Conservation (phyloP, 2,888 invertebrate genomes). For the Dasysyrphus albostriatus region DNA sequence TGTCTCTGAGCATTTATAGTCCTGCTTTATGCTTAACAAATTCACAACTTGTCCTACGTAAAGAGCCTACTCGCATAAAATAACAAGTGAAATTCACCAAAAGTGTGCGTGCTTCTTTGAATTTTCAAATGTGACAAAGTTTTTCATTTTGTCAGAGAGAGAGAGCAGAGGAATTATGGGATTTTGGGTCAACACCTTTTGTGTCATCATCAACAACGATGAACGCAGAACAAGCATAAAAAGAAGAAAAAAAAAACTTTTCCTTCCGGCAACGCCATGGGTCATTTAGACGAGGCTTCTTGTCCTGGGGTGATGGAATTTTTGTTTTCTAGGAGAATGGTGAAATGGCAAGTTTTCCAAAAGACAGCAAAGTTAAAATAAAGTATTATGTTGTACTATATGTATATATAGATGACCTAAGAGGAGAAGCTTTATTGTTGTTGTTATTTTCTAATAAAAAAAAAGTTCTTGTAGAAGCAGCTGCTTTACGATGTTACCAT, state of each 20-base stretch:
- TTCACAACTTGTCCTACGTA: too few species aligned
- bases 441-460: conserved; percentile 23
- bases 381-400: conserved; percentile 2
- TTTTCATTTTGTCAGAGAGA: conserved; percentile 56
- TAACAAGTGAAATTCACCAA: conserved; percentile 5
- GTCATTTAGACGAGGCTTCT: conserved; percentile 54
- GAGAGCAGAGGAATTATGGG: conserved; percentile 64
- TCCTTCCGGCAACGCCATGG: conserved; percentile 47
- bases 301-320: conserved; percentile 3
- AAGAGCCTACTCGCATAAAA: too few species aligned
- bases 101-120: conserved; percentile 51
- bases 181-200: conserved; percentile 75
- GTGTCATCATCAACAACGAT: conserved; percentile 74
- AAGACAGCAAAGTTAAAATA: conserved; percentile 28
- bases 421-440: conserved; percentile 21
- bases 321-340: background rate
- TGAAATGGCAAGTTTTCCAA: conserved; percentile 18
- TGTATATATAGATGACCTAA: conserved; percentile 26
- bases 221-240: conserved; percentile 48
- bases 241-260: conserved; percentile 30
- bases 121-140: conserved; percentile 72
- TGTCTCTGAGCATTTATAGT: too few species aligned
- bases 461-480: conserved; percentile 42
- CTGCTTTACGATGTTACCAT: conserved; percentile 54
- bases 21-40: too few species aligned